A percentile compares a stretch with the other conserved stretches of the same genome.
phyloP scores from a whole-genome alignment of 2,797 vertebrate species.

The Tauraco hartlaubi region DNA sequence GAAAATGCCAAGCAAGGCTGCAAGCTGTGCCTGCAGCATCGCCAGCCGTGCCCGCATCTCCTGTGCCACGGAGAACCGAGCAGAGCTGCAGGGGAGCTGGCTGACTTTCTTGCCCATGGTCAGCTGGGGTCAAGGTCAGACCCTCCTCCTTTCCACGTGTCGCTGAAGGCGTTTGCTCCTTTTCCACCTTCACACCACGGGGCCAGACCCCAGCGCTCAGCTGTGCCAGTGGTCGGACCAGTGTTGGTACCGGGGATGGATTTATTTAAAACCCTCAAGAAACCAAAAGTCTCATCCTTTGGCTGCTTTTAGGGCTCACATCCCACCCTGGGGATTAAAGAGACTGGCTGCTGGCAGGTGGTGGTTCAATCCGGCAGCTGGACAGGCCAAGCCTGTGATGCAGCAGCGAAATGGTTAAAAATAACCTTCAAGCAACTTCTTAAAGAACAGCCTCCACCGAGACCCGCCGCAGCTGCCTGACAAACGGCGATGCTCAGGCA shows the following conservation, averaged over 20 bases:
- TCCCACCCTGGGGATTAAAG: background rate
- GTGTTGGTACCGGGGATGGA: background rate
- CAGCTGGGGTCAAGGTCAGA: background rate
- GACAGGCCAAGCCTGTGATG: background rate
- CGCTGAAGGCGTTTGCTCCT: background rate
- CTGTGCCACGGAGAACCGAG: fast-evolving
- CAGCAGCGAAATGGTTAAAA: constrained; percentile 22
- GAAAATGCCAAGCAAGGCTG: background rate
- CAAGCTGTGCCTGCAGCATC: background rate
- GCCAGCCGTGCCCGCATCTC: background rate
- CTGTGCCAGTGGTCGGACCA: fast-evolving
- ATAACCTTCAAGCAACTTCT: background rate
- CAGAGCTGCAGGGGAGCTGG: fast-evolving
- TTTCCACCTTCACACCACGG: fast-evolving
- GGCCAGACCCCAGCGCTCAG: background rate
- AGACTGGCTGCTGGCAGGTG: fast-evolving
- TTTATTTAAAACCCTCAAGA: background rate
- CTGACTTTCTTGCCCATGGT: fast-evolving
- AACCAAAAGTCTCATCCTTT: background rate
- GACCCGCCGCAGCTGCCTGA: background rate
- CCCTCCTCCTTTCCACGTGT: background rate
- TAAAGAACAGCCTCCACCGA: background rate
- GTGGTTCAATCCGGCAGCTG: background rate
- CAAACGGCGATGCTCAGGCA: background rate
- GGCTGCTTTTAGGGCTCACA: background rate